A percentile compares a stretch with the other conserved stretches of the same genome.
Conservation (phyloP, 1,140 invertebrate genomes). For the Psix sp. region DNA sequence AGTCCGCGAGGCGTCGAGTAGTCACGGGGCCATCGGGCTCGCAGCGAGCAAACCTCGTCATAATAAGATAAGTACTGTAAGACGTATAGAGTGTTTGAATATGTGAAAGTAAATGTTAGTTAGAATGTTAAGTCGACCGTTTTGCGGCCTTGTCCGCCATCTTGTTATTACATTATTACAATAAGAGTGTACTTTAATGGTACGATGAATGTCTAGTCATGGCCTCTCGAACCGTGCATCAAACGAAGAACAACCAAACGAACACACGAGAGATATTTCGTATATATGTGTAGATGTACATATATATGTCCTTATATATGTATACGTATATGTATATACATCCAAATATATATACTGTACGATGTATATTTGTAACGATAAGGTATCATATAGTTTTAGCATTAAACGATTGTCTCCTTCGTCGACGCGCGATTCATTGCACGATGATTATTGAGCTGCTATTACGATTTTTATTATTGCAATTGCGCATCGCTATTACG, state of each 20-base stretch:
- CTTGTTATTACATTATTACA: slow-evolving; percentile 77
- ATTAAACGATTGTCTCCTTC: slow-evolving; percentile 39
- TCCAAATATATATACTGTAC: slow-evolving; percentile 7
- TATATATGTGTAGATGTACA: slow-evolving; percentile 51
- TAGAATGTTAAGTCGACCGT: slow-evolving; percentile 73
- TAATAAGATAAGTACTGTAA: too few species aligned
- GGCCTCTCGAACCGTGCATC: slow-evolving; percentile 73
- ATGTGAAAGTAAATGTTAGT: slow-evolving; percentile 63
- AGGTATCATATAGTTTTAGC: slow-evolving; percentile 38
- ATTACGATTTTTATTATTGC: slow-evolving; percentile 48
- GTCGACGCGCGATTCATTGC: slow-evolving; percentile 24
- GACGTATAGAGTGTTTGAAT: slow-evolving; percentile 54
- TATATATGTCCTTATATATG: slow-evolving; percentile 17
- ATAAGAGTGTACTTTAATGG: slow-evolving; percentile 68
- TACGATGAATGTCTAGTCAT: slow-evolving; percentile 77
- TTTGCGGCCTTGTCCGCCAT: slow-evolving; percentile 73
- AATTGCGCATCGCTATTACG: slow-evolving; percentile 42
- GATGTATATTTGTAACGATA: slow-evolving; percentile 23
- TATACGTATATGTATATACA: slow-evolving; percentile 16
- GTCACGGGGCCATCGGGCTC: too few species aligned
- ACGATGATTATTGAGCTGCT: slow-evolving; percentile 45
- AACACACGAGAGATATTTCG: slow-evolving; percentile 12
- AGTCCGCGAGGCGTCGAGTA: too few species aligned
- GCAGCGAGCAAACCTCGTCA: too few species aligned
- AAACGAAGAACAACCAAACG: slow-evolving; percentile 60